A percentile compares a stretch with the other conserved stretches of the same genome.
Evolutionary conservation across 1,140 invertebrate genomes (phyloP).

Genomic region (Diorhabda carinulata): DNA sequence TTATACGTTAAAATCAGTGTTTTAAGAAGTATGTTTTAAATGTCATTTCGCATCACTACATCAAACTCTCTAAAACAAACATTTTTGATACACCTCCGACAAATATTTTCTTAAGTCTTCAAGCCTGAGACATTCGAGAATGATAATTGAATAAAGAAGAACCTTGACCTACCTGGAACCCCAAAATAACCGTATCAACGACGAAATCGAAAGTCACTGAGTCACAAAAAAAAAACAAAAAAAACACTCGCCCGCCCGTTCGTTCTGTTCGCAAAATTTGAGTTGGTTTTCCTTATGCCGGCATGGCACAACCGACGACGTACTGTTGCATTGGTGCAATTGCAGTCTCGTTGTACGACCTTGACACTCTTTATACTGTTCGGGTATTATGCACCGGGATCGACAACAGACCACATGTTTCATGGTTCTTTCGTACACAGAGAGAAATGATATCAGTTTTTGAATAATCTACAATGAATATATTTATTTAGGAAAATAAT

Average conservation of each 20-base stretch:
- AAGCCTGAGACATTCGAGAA: too few species aligned
- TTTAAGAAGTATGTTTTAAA: too few species aligned
- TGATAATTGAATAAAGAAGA: neutral
- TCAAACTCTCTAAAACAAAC: too few species aligned
- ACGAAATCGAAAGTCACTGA: conserved; percentile 3
- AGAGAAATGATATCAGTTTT: neutral
- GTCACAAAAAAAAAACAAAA: conserved; percentile 9
- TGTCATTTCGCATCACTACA: too few species aligned
- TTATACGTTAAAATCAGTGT: too few species aligned
- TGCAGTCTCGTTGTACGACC: conserved; percentile 43
- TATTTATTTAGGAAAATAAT: too few species aligned
- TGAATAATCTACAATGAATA: too few species aligned
- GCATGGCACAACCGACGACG: conserved; percentile 21
- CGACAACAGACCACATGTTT: conserved; percentile 11
- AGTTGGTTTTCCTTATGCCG: conserved; percentile 15
- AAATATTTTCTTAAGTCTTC: too few species aligned
- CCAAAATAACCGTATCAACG: neutral
- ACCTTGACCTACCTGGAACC: conserved; percentile 6
- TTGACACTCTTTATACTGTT: conserved; percentile 42
- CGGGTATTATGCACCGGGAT: conserved; percentile 16
- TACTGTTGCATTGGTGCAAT: conserved; percentile 44
- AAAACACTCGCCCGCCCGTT: neutral
- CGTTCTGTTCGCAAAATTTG: neutral
- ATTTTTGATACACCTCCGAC: too few species aligned
- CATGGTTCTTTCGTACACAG: conserved; percentile 7